Percentiles rank a stretch among this genome's conserved stretches.
These are phyloP conservation scores for Corythucha ciliata DNA, from an alignment of 2,888 invertebrate genomes.

Conservation along the genomic window DNA sequence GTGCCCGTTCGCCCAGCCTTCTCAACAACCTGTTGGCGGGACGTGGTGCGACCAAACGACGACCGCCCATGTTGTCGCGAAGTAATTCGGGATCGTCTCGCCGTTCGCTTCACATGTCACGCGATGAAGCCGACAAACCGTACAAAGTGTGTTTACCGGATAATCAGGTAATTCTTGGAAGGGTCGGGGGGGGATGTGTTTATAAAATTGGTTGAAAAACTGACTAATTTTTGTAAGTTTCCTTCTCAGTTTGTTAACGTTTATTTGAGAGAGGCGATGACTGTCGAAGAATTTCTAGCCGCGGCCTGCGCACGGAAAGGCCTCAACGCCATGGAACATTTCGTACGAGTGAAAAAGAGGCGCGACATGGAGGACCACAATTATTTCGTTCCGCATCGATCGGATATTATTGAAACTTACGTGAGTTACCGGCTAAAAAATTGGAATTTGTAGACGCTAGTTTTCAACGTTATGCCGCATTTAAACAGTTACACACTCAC, in stretches of 20 bases:
- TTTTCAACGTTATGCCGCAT: no score
- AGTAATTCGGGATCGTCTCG: slow-evolving; percentile 83
- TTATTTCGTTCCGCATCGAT: slow-evolving; percentile 91
- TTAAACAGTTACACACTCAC: slow-evolving; percentile 73
- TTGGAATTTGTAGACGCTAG: slow-evolving; percentile 22
- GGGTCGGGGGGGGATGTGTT: not conserved
- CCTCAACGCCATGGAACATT: slow-evolving; percentile 90
- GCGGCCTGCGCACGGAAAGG: slow-evolving; percentile 85
- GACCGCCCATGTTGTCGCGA: slow-evolving; percentile 80
- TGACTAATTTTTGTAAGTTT: slow-evolving; percentile 1
- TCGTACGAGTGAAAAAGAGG: slow-evolving; percentile 87
- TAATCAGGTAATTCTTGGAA: slow-evolving; percentile 48
- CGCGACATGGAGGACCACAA: slow-evolving; percentile 92
- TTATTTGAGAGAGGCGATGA: slow-evolving; percentile 82
- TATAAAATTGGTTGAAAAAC: not conserved
- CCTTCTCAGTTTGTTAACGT: slow-evolving; percentile 58
- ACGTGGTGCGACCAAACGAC: slow-evolving; percentile 79
- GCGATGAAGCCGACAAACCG: slow-evolving; percentile 77
- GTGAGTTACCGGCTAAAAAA: slow-evolving; percentile 51
- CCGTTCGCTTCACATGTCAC: slow-evolving; percentile 76
- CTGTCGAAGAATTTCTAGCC: slow-evolving; percentile 89
- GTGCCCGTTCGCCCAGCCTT: slow-evolving; percentile 87
- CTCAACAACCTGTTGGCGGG: slow-evolving; percentile 85
- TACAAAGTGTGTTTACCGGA: slow-evolving; percentile 86
- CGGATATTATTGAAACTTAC: slow-evolving; percentile 89